Conservation (phyloP, 2,797 vertebrate species). For the Discoglossus pictus region DNA sequence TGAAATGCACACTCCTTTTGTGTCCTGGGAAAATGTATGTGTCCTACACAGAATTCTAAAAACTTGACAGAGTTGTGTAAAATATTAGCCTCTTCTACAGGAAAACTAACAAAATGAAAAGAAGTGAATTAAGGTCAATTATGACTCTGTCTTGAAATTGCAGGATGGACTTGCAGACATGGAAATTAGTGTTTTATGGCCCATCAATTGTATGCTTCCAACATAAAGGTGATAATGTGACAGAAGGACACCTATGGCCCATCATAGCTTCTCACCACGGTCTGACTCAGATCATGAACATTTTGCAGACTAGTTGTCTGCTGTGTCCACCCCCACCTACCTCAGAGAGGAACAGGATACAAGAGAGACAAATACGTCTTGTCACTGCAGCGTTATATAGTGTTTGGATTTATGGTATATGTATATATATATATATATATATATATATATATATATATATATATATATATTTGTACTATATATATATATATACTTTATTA, state of each 20-base stretch:
- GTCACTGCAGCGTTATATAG: not conserved
- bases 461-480: too few relatives aligned
- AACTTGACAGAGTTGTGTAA: constrained; percentile 30
- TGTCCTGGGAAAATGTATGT: not conserved
- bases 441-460: too few relatives aligned
- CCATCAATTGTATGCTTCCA: constrained; percentile 18
- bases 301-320: not conserved
- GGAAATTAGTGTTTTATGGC: constrained; percentile 39
- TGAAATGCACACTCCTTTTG: constrained; percentile 1
- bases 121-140: constrained; percentile 18
- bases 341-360: not conserved
- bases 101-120: constrained; percentile 13
- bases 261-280: not conserved
- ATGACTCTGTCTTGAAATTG: constrained; percentile 16
- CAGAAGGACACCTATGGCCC: not conserved
- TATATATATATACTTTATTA: too few relatives aligned
- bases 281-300: not conserved
- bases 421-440: too few relatives aligned
- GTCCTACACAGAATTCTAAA: constrained; percentile 12
- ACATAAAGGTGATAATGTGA: constrained; percentile 16
- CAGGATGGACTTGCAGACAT: constrained; percentile 32
- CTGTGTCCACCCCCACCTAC: not conserved
- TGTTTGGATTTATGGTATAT: too few relatives aligned
- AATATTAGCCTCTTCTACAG: constrained; percentile 6
- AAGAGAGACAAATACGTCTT: not conserved